phyloP scores from a whole-genome alignment of 2,797 vertebrate species.

The Alectoris magna region DNA sequence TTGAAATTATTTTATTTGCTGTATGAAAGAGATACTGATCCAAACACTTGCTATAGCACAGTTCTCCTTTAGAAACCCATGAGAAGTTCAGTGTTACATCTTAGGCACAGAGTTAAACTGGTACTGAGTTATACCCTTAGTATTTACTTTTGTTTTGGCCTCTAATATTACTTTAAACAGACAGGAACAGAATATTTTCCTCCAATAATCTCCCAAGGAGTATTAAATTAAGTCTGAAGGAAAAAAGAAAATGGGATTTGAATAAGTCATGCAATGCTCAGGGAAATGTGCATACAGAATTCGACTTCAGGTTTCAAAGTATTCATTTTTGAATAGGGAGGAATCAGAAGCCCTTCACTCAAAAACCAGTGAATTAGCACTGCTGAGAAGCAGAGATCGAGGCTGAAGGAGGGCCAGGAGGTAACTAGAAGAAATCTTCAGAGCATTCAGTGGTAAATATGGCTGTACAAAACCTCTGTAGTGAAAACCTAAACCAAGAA shows the following conservation, averaged over 20 bases:
- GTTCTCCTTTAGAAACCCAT: rapidly evolving
- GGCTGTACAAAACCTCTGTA: not conserved
- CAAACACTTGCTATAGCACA: not conserved
- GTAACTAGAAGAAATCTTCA: not conserved
- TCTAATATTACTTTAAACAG: not conserved
- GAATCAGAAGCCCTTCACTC: not conserved
- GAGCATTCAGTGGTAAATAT: not conserved
- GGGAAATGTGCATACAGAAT: not conserved
- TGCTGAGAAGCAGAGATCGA: not conserved
- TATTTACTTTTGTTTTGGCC: not conserved
- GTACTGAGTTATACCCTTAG: not conserved
- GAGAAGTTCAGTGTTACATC: not conserved
- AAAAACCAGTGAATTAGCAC: not conserved
- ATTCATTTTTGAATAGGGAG: not conserved
- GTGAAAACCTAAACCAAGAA: not conserved
- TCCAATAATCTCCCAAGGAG: not conserved
- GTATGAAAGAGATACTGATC: not conserved
- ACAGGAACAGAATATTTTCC: not conserved
- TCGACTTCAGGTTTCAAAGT: not conserved
- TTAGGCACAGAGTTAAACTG: not conserved
- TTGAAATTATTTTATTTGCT: not conserved
- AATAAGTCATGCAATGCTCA: not conserved
- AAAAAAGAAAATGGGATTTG: not conserved
- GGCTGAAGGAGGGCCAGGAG: not conserved
- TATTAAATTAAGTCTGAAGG: not conserved